Base-by-base conservation (phyloP, 2,797 vertebrate species). In the Tamandua tetradactyla region DNA sequence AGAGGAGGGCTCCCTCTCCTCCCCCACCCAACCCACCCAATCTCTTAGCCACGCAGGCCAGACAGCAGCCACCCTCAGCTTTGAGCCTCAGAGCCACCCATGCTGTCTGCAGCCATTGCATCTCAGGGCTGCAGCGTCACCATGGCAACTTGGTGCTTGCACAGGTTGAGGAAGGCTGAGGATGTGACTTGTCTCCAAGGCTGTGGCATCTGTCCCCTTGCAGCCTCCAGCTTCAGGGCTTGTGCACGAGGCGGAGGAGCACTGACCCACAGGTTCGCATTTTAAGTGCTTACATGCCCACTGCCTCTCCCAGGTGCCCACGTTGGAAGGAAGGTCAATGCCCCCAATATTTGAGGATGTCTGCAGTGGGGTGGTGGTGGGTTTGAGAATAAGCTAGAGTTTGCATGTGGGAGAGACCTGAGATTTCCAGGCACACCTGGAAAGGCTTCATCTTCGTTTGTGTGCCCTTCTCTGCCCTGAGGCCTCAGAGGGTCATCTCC, bases 131-230 rank as follows among this genome's bases (percentile, higher is more conserved):
- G 96, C 96, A 81, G 87, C 14, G 1, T 97, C 78, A 7, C 95
- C 97, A 97, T 97, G 95, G 97, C 87, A 96, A 97, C 97, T 83
- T 5, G 0, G 94, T 64, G 71, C 72, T 75, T 64, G 93, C 93
- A 91, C 93, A 95, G 97, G 96, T 96, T 96, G 90, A 94, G 18
- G 89, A 86, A 95, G 87, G 95, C 97, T 64, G 62, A 92, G 87
- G 93, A 94, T 97, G 93, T 96, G 95, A 92, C 96, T 96, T 59
- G 94, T 96, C 95, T 96, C 95, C 35, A 66, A 96, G 92, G 92
- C 92, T 93, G 79, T 68, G 52, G 69, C n/a, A 25, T 84, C 79
- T 83, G 82, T 97, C 94, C 82, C 90, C 92, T 75, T 4, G 4
- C 84, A 88, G 89, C 83, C 82, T 84, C n/a, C 93, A 44, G 75